Conservation (phyloP, 2,113 vertebrate species). For the Salvelinus namaycush region DNA sequence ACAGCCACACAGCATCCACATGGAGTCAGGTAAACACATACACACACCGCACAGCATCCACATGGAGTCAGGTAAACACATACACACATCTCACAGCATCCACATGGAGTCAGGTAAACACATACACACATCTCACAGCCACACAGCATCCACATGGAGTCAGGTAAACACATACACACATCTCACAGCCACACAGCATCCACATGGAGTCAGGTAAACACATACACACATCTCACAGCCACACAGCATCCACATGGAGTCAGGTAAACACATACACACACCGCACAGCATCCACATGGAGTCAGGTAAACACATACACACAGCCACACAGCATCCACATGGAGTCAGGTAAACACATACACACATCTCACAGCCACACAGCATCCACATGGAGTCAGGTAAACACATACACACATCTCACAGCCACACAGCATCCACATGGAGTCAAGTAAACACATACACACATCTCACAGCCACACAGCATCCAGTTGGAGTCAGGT, state of each 20-base stretch:
- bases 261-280: too few species aligned
- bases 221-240: constrained; percentile 1
- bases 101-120: constrained; percentile 15
- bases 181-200: constrained; percentile 61
- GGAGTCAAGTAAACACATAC: constrained; percentile 86
- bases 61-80: too few species aligned
- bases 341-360: background rate
- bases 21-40: too few species aligned
- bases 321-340: constrained; percentile 24
- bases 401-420: constrained; percentile 60
- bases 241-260: background rate
- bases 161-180: constrained; percentile 35
- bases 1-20: too few species aligned
- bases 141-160: too few species aligned
- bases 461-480: constrained; percentile 73
- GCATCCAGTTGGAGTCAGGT: constrained; percentile 79
- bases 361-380: too few species aligned
- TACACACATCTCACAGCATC: background rate
- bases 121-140: accelerated
- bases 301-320: constrained; percentile 19
- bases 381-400: too few species aligned
- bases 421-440: constrained; percentile 68
- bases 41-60: background rate
- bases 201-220: constrained; percentile 77
- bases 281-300: too few species aligned